Percentiles rank a stretch among this genome's conserved stretches.
phyloP scores from a whole-genome alignment of 1,140 invertebrate genomes.

The Lordiphosa mommai region DNA sequence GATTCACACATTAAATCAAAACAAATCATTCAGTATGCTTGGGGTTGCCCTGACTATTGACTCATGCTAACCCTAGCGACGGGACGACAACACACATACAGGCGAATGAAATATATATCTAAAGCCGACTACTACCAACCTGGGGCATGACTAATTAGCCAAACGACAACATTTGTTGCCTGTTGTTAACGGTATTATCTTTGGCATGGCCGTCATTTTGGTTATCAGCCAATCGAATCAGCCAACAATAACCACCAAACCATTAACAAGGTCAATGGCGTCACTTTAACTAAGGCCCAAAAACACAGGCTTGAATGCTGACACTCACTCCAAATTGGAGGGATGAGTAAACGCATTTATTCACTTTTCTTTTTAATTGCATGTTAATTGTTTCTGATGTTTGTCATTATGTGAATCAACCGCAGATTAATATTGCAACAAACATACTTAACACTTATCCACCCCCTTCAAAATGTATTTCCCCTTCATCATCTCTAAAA shows the following conservation, averaged over 20 bases:
- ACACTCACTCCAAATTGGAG: not conserved
- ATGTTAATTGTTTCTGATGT: constrained; percentile 47
- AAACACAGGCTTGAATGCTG: not conserved
- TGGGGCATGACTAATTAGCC: constrained; percentile 33
- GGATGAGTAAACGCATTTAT: constrained; percentile 20
- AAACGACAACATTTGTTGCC: constrained; percentile 5
- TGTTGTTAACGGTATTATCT: constrained; percentile 56
- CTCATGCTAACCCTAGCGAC: too few relatives aligned
- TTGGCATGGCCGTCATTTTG: constrained; percentile 17
- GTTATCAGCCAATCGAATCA: constrained; percentile 43
- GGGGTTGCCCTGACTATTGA: too few relatives aligned
- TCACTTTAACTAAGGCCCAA: constrained; percentile 3
- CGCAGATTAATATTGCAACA: constrained; percentile 2
- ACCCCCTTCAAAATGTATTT: too few relatives aligned
- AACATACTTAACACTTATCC: too few relatives aligned
- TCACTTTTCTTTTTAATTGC: constrained; percentile 25
- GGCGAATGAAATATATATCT: too few relatives aligned
- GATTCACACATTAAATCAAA: too few relatives aligned
- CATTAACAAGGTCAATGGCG: constrained; percentile 33
- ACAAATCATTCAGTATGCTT: too few relatives aligned
- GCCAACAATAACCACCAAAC: constrained; percentile 9
- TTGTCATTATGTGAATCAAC: constrained; percentile 58
- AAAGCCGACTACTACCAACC: too few relatives aligned
- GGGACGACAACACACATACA: too few relatives aligned
- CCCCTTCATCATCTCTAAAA: constrained; percentile 9